Evolutionary conservation across 2,113 vertebrate genomes (phyloP).

Genomic region (Corydoras sp.): DNA sequence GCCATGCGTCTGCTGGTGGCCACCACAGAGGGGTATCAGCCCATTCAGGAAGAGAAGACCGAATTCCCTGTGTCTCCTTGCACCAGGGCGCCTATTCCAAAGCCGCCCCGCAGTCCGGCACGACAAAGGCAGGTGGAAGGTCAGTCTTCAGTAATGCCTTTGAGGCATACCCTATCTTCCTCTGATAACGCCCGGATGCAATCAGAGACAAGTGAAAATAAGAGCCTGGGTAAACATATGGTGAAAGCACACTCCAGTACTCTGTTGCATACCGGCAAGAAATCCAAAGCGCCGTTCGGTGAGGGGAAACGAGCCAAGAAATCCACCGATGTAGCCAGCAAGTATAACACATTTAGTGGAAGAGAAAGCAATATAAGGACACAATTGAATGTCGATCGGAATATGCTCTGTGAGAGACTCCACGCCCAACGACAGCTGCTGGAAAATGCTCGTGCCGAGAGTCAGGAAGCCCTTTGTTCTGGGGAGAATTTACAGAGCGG

Average conservation of each 20-base stretch:
- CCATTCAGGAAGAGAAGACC: slow-evolving; percentile 84
- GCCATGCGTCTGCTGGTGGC: slow-evolving; percentile 82
- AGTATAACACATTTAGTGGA: slow-evolving; percentile 81
- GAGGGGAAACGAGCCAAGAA: slow-evolving; percentile 72
- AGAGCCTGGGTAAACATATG: slow-evolving; percentile 78
- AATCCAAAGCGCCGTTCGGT: slow-evolving; percentile 59
- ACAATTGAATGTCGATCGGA: slow-evolving; percentile 78
- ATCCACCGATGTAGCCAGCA: slow-evolving; percentile 69
- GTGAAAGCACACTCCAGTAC: slow-evolving; percentile 79
- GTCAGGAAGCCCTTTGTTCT: slow-evolving; percentile 50
- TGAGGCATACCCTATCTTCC: slow-evolving; percentile 77
- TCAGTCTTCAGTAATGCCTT: slow-evolving; percentile 84
- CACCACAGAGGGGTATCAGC: slow-evolving; percentile 85
- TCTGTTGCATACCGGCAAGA: slow-evolving; percentile 77
- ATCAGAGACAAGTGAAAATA: slow-evolving; percentile 68
- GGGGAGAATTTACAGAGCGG: slow-evolving; percentile 42
- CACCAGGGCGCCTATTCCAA: slow-evolving; percentile 67
- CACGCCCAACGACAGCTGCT: slow-evolving; percentile 66
- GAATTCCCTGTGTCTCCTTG: slow-evolving; percentile 79
- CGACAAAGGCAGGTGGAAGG: slow-evolving; percentile 59
- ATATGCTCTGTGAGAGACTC: slow-evolving; percentile 78
- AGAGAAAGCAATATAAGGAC: slow-evolving; percentile 74
- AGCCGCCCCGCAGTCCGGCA: slow-evolving; percentile 67
- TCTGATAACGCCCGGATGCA: slow-evolving; percentile 52
- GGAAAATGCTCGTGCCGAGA: slow-evolving; percentile 45